phyloP scores from a whole-genome alignment of 2,888 invertebrate genomes.

The Melanotus villosus region DNA sequence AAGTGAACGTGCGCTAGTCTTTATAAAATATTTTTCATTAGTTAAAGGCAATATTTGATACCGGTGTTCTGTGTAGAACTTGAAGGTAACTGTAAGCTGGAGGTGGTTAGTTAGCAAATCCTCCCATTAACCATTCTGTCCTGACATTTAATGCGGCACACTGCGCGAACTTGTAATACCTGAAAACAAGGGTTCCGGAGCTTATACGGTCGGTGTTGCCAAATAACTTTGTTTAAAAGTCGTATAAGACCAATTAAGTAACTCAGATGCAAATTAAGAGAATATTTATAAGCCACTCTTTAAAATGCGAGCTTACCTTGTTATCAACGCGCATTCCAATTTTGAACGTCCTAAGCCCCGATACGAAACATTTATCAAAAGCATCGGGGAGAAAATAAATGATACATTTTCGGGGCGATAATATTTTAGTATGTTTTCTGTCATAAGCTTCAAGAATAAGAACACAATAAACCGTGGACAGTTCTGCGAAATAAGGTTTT shows the following conservation, averaged over 20 bases:
- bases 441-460: too few species aligned
- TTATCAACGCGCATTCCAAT: not conserved
- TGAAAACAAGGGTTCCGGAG: slow-evolving; percentile 34
- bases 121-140: slow-evolving; percentile 36
- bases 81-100: slow-evolving; percentile 27
- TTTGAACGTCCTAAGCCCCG: not conserved
- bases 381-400: too few species aligned
- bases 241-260: slow-evolving; percentile 27
- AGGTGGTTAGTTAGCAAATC: slow-evolving; percentile 38
- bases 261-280: slow-evolving; percentile 6
- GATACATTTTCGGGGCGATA: too few species aligned
- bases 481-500: not conserved
- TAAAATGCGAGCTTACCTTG: not conserved
- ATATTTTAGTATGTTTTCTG: too few species aligned
- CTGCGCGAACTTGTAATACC: slow-evolving; percentile 36
- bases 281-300: slow-evolving; percentile 8
- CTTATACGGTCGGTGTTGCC: slow-evolving; percentile 31
- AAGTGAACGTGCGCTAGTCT: not conserved
- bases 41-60: slow-evolving; percentile 11
- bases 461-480: too few species aligned
- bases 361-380: too few species aligned
- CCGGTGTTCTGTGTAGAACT: slow-evolving; percentile 1
- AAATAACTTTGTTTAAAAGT: slow-evolving; percentile 31
- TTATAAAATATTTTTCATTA: slow-evolving; percentile 5
- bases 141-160: slow-evolving; percentile 39